Evolutionary conservation across 2,888 invertebrate species (phyloP), one percentile per base, ranked within the genome.

Genomic region (Clepsis dumicolana): DNA sequence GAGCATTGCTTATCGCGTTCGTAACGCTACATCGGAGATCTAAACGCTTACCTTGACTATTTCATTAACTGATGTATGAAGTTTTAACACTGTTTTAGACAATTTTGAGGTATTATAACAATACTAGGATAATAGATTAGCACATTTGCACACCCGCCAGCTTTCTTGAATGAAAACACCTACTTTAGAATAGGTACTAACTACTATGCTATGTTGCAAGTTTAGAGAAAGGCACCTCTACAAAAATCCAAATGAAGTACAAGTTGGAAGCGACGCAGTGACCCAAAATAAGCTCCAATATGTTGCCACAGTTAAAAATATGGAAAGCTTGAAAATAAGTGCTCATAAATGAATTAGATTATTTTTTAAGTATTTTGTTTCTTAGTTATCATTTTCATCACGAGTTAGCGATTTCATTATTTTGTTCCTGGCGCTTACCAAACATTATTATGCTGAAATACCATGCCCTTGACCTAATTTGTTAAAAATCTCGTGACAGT

Each of bases 221-320:
- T 92, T 91, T 91, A 92, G 91, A 90, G 92, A 93, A 93, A 93
- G 93, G 93, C 93, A 93, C 91, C 90, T 91, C 90, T 88, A 92
- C 84, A 88, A 89, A 89, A 90, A 87, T 84, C 84, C 83, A 87
- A 88, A 86, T 85, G 89, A 90, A 91, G 88, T 89, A 90, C 89
- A 90, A 91, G 90, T 90, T 91, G 87, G 90, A 91, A 89, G 87
- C 85, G 89, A 90, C 89, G 90, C 89, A 93, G 84, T 93, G 93
- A 94, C 93, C 93, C 94, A 94, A 94, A 93, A 94, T 93, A 94
- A 94, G 94, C 94, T 94, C 87, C 77, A 78, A 72, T 85, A 84
- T 90, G 92, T 93, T 93, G 91, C 94, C 89, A 89, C 75, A 77
- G 64, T 35, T 65, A 82, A 87, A 85, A 84, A 84, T 75, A 75